Base-by-base conservation (phyloP, 2,113 vertebrate species). In the Charina bottae region DNA sequence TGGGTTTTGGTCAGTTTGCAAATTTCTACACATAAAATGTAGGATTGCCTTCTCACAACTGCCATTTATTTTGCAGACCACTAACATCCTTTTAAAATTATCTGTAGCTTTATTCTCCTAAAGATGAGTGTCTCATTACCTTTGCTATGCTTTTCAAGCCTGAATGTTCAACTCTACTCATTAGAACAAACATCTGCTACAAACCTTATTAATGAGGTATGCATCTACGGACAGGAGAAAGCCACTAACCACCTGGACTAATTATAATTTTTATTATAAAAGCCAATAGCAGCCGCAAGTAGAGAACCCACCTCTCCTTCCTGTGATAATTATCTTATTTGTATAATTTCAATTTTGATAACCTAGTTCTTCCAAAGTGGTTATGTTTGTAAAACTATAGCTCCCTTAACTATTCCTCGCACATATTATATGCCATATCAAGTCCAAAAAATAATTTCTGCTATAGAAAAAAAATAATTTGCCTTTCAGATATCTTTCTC, bases 151-250 rank as follows among this genome's bases (percentile, higher is more conserved):
- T 92, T 94, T 86, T 96, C 92, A 93, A 94, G 92, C 91, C 94
- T 96, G 95, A 97, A 97, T 93, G 94, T 95, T 96, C 93, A 92
- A 94, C 94, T 97, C 92, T 72, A 89, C 94, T 97, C 96, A 97
- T 96, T 96, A 97, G 94, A 96, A 95, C 89, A 96, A 97, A 96
- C 96, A 97, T 96, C 96, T 97, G 95, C 95, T 97, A 95, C 95
- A 95, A 96, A 94, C 89, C 92, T 93, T 83, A 96, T 96, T 97
- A 97, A 97, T 94, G 94, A 97, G 94, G 95, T 93, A 94, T 42
- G 58, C 93, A 95, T 59, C 95, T 96, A 95, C 93, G 93, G 95
- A 95, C 84, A 68, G 72, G 97, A 92, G 96, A 17, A 94, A 96
- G 93, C 93, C 94, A 83, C 94, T 96, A 97, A 96, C 96, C 96